A percentile compares a stretch with the other conserved stretches of the same genome.
phyloP scores from a whole-genome alignment of 2,113 vertebrate genomes.

The Fregetta grallaria region DNA sequence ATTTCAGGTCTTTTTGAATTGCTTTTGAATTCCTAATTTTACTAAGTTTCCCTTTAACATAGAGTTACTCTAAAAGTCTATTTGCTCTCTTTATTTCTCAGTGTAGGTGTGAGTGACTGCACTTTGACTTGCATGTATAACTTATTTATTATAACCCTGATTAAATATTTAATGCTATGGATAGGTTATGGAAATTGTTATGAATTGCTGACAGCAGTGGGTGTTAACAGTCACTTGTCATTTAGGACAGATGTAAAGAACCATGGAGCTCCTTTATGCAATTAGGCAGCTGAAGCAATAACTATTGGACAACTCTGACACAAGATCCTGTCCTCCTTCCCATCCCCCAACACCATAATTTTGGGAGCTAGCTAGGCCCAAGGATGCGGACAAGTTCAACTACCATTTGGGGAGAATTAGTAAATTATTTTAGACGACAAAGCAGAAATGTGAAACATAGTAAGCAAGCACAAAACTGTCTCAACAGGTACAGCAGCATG shows the following conservation, averaged over 20 bases:
- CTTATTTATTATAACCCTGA: slow-evolving; percentile 22
- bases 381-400: background rate
- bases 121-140: background rate
- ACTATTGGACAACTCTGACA: background rate
- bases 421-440: background rate
- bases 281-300: background rate
- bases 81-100: background rate
- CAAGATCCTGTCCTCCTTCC: background rate
- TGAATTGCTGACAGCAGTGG: background rate
- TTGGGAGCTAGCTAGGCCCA: background rate
- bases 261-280: background rate
- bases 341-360: background rate
- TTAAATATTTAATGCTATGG: background rate
- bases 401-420: background rate
- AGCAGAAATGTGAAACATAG: background rate
- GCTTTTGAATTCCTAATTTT: background rate
- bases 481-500: background rate
- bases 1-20: background rate
- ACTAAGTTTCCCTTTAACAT: background rate
- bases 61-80: background rate
- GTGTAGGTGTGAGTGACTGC: background rate
- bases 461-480: background rate
- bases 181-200: background rate
- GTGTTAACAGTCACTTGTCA: slow-evolving; percentile 20
- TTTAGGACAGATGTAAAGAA: slow-evolving; percentile 3